phyloP scores from a whole-genome alignment of 2,113 vertebrate genomes.

The Erythrolamprus reginae region DNA sequence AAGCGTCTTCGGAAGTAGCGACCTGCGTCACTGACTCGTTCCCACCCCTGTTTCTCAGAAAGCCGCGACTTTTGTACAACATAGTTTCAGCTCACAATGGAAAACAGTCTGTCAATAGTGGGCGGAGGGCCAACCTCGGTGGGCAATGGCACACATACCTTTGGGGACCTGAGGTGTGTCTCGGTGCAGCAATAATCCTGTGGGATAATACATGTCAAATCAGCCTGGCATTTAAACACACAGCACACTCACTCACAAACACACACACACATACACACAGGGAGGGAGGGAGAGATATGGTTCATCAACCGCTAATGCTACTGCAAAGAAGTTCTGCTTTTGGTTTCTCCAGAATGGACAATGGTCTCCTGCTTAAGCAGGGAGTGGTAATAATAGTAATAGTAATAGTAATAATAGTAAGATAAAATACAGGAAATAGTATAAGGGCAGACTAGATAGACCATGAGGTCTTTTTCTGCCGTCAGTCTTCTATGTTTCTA shows the following conservation, averaged over 20 bases:
- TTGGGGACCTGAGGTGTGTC: background rate
- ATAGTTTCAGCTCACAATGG: constrained; percentile 30
- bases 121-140: constrained; percentile 2
- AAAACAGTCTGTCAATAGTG: constrained; percentile 1
- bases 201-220: background rate
- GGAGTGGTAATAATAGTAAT: no score
- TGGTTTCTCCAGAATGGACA: no score
- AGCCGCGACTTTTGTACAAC: constrained; percentile 30
- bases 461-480: no score
- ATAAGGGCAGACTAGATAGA: no score
- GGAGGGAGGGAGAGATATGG: no score
- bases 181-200: background rate
- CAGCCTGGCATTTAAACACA: background rate
- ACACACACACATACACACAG: background rate
- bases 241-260: background rate
- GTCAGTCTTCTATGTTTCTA: no score
- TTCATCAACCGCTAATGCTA: background rate
- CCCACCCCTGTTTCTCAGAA: constrained; percentile 44
- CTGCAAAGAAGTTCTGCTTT: background rate
- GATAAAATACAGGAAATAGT: no score
- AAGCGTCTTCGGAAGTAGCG: constrained; percentile 41
- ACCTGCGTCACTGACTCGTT: constrained; percentile 54
- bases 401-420: no score
- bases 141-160: background rate
- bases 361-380: no score